Evolutionary conservation across 1,140 invertebrate species (phyloP).

Genomic region (Atta cephalotes): DNA sequence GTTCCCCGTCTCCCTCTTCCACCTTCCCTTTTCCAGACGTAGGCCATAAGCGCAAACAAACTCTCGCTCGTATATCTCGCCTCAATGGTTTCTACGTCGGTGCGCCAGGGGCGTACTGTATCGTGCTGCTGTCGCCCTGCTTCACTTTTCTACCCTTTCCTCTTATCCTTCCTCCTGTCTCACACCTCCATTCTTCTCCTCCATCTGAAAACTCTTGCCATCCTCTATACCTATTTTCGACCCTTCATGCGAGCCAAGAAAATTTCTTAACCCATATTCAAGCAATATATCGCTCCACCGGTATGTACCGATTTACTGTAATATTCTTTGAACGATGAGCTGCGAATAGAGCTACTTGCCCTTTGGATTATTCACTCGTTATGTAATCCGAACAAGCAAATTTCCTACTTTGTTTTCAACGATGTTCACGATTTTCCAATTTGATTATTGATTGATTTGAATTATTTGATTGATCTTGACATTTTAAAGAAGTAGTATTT

Average conservation of each 20-base stretch:
- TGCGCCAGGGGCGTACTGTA: conserved; percentile 66
- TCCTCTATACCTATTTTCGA: conserved; percentile 12
- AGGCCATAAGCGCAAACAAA: conserved; percentile 81
- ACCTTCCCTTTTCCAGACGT: conserved; percentile 73
- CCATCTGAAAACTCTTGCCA: background rate
- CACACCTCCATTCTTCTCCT: background rate
- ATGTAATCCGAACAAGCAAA: background rate
- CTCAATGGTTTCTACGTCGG: conserved; percentile 77
- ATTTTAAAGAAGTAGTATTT: background rate
- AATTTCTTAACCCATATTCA: conserved; percentile 62
- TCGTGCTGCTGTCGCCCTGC: conserved; percentile 47
- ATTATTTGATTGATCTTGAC: background rate
- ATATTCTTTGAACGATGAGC: background rate
- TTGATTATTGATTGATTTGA: too few species aligned
- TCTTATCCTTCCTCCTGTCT: background rate
- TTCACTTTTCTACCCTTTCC: background rate
- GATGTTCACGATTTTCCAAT: background rate
- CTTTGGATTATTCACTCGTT: conserved; percentile 8
- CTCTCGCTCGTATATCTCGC: conserved; percentile 80
- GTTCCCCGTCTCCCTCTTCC: background rate
- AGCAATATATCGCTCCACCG: conserved; percentile 41
- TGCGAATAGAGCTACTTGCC: conserved; percentile 1
- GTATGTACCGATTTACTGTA: conserved; percentile 24
- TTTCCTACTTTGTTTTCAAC: conserved; percentile 7
- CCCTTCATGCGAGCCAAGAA: conserved; percentile 25